Conservation (phyloP, 2,113 vertebrate genomes). For the Bubalus kerabau region DNA sequence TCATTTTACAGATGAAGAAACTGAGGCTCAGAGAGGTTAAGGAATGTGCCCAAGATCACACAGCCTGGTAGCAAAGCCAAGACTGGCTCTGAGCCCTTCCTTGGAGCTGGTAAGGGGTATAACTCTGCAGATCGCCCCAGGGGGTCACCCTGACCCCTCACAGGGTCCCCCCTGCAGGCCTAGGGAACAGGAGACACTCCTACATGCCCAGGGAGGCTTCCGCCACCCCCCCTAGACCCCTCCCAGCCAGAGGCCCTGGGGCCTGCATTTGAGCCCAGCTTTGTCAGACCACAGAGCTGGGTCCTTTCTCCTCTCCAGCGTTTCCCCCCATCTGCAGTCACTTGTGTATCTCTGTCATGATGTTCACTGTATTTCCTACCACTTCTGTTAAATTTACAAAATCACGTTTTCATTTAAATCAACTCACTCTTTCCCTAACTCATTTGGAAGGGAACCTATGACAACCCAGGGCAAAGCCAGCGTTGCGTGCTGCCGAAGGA, state of each 20-base stretch:
- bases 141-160: not conserved
- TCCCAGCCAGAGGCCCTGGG: not conserved
- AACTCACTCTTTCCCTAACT: not conserved
- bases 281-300: not conserved
- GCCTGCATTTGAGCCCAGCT: not conserved
- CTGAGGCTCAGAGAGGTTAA: not conserved
- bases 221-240: not conserved
- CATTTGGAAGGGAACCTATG: not conserved
- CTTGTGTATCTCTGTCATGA: not conserved
- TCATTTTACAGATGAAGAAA: not conserved
- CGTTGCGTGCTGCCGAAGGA: fast-evolving
- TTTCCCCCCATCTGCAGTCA: not conserved
- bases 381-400: not conserved
- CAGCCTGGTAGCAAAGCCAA: not conserved
- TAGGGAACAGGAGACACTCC: not conserved
- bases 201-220: not conserved
- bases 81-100: not conserved
- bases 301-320: not conserved
- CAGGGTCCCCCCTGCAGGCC: not conserved
- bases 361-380: not conserved
- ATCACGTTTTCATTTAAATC: not conserved
- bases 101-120: not conserved
- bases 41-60: not conserved
- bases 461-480: not conserved
- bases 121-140: not conserved